Conservation (phyloP, 2,113 vertebrate species). For the Sardina pilchardus region DNA sequence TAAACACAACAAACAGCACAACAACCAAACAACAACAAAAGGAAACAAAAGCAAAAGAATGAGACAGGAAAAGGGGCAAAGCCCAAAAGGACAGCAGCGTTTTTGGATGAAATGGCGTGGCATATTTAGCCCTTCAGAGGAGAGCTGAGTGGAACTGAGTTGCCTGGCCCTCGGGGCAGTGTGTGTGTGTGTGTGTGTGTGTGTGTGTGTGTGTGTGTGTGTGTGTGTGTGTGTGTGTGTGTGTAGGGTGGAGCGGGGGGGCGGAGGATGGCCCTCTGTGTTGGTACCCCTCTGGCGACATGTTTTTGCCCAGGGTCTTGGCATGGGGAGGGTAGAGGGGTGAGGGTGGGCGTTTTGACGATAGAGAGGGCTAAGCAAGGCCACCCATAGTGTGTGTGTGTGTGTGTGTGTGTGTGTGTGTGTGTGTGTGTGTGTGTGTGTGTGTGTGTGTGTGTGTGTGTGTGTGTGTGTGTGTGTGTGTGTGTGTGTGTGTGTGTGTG, state of each 20-base stretch:
- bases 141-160: not conserved
- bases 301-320: not conserved
- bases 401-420: not conserved
- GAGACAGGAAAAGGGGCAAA: not conserved
- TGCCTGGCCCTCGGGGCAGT: not conserved
- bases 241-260: not conserved
- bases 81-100: no score
- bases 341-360: not conserved
- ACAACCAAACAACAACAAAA: not conserved
- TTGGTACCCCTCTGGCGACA: not conserved
- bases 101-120: conserved; percentile 39
- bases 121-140: conserved; percentile 36
- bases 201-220: no score
- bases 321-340: not conserved
- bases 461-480: conserved; percentile 8
- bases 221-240: no score
- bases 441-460: not conserved
- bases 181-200: not conserved
- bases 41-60: not conserved
- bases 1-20: no score
- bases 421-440: not conserved
- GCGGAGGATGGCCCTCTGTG: not conserved
- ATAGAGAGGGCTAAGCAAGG: not conserved
- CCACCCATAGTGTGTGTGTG: not conserved
- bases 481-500: no score